Evolutionary conservation across 1,140 invertebrate genomes (phyloP), one percentile per base, ranked within the genome.

Genomic region (Tetramorium alpestre): DNA sequence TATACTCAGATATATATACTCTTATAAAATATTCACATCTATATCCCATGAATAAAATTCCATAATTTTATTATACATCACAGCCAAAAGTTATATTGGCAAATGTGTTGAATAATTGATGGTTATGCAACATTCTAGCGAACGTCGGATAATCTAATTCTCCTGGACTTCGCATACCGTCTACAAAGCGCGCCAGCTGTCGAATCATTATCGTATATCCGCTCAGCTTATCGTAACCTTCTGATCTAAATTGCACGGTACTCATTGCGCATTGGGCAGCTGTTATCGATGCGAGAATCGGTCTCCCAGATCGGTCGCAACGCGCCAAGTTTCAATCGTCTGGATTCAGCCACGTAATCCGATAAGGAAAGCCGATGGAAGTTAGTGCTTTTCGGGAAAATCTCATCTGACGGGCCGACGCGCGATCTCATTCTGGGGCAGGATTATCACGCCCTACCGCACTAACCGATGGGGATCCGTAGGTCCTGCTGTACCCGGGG

Each of bases 391-490:
- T 93, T 91, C 90, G 89, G 90, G 92, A 90, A 92, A 93, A 94
- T 94, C 93, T 93, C 93, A 93, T 94, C 92, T 90, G 88, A 88
- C 90, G 89, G 81, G 89, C 70, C 88, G 82, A 88, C 87, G 90
- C 88, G 80, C 91, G 91, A 93, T 91, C 92, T 94, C 93, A 91
- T 94, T 92, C 91, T 92, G 89, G 86, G 84, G 67, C 28, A 82
- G 94, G 94, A 95, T 95, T 94, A 94, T 95, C 92, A 91, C 93
- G 92, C 93, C 92, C 92, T 92, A 80, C 89, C 91, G 93, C 92
- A 93, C 93, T 92, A 92, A 92, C 89, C 89, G 90, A 91, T 90
- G 87, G 92, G 81, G 89, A 86, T 77, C 87, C 64, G 85, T 72
- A 85, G 84, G 81, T 89, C 69, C 47, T 54, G 62, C 78, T 16